Evolutionary conservation across 2,797 vertebrate species (phyloP), one percentile per base, ranked within the genome.

Genomic region (Crax fasciolata): DNA sequence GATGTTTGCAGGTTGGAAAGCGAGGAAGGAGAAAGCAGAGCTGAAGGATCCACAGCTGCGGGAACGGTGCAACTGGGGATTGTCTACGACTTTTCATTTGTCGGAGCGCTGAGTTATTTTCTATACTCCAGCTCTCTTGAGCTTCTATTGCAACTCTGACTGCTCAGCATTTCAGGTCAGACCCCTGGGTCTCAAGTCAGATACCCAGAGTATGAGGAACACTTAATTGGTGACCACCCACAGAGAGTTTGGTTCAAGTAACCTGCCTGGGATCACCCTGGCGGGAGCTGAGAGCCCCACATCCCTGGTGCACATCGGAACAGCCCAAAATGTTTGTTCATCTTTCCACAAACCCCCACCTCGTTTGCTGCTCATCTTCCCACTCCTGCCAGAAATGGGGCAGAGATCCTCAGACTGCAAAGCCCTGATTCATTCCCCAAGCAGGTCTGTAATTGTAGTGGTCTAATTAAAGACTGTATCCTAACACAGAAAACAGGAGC

Each of bases 381-480:
- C 80, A 30, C 38, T 94, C 74, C 93, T 90, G 80, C 52, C 90
- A 93, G 81, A 84, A 94, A 63, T 1, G 38, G 88, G 78, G 72
- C 71, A 89, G 87, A 80, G 44, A 96, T 77, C 71, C 78, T 90
- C 8, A 54, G 93, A 96, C 94, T 77, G 91, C 85, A 58, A 59
- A 91, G 52, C 43, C 85, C 93, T 91, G 95, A 91, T 97, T 93
- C 89, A 75, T 88, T 91, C 70, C 70, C 35, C 71, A 57, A 89
- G 87, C 90, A 84, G 90, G 80, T 91, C 96, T 95, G 80, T 96
- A 95, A 97, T 94, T 93, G 90, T 62, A 94, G 90, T 84, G 80
- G 73, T 93, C 94, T 97, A 95, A 95, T 94, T 96, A 95, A 90
- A 97, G 93, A 59, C 94, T 95, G 46, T 66, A 82, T 84, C 55